Percentiles rank a stretch among this genome's conserved stretches.
Evolutionary conservation across 2,113 vertebrate genomes (phyloP).

Genomic region (Tragulus kanchil): DNA sequence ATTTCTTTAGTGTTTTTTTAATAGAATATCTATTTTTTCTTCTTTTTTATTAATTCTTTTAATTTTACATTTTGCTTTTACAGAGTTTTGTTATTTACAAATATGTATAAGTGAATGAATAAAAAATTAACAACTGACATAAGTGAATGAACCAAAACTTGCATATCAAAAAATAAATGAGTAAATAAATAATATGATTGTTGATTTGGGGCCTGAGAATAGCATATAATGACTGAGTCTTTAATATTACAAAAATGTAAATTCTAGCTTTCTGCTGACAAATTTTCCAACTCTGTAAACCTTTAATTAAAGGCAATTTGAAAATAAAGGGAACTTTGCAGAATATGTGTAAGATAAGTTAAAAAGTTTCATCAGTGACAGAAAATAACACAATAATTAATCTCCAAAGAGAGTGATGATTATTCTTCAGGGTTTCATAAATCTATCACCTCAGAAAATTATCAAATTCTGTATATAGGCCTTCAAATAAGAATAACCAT

Average conservation of each 20-base stretch:
- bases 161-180: too few species aligned
- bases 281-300: background rate
- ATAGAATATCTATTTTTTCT: too few species aligned
- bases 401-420: background rate
- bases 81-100: too few species aligned
- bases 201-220: background rate
- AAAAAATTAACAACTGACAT: too few species aligned
- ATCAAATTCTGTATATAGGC: background rate
- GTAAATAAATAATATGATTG: background rate
- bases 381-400: constrained; percentile 44
- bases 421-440: constrained; percentile 36
- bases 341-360: background rate
- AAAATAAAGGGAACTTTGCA: background rate
- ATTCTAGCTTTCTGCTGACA: background rate
- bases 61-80: too few species aligned
- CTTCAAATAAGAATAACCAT: constrained; percentile 32
- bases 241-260: background rate
- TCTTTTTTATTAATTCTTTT: too few species aligned
- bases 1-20: background rate
- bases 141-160: too few species aligned
- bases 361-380: constrained; percentile 48
- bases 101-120: too few species aligned
- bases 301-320: constrained; percentile 19
- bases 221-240: background rate
- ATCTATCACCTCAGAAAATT: constrained; percentile 20